phyloP scores from a whole-genome alignment of 2,888 invertebrate genomes.

The Rosalia funebris region DNA sequence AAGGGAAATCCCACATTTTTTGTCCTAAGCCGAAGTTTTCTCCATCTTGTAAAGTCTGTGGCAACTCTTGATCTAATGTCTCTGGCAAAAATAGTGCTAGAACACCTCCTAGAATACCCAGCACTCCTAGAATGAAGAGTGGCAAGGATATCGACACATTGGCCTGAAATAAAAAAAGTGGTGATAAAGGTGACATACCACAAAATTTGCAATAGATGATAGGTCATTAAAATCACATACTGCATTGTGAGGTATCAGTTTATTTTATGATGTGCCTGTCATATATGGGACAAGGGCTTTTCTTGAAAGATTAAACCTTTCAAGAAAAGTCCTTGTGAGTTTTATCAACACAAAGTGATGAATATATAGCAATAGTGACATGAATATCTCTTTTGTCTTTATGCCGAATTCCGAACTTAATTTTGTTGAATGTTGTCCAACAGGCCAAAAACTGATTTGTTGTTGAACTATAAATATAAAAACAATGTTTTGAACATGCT shows the following conservation, averaged over 20 bases:
- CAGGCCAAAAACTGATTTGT: too few relatives aligned
- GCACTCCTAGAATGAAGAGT: constrained; percentile 78
- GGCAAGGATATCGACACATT: constrained; percentile 78
- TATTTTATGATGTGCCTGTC: background rate
- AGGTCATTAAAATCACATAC: too few relatives aligned
- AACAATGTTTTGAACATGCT: too few relatives aligned
- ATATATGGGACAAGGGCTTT: background rate
- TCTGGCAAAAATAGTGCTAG: constrained; percentile 85
- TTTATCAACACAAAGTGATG: background rate
- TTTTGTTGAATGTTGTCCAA: too few relatives aligned
- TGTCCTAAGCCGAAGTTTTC: constrained; percentile 86
- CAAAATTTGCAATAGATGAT: too few relatives aligned
- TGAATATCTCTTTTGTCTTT: too few relatives aligned
- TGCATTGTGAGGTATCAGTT: background rate
- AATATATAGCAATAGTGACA: too few relatives aligned
- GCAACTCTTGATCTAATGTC: constrained; percentile 85
- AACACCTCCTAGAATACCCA: constrained; percentile 80
- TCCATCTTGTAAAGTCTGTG: constrained; percentile 86
- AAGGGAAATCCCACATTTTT: constrained; percentile 84
- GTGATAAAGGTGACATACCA: too few relatives aligned
- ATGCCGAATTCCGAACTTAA: too few relatives aligned
- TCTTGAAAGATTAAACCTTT: background rate
- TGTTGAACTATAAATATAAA: too few relatives aligned
- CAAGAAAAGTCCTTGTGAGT: background rate
- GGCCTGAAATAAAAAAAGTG: constrained; percentile 70